Base-by-base conservation (phyloP, 2,888 invertebrate species). In the Melanargia galathea region DNA sequence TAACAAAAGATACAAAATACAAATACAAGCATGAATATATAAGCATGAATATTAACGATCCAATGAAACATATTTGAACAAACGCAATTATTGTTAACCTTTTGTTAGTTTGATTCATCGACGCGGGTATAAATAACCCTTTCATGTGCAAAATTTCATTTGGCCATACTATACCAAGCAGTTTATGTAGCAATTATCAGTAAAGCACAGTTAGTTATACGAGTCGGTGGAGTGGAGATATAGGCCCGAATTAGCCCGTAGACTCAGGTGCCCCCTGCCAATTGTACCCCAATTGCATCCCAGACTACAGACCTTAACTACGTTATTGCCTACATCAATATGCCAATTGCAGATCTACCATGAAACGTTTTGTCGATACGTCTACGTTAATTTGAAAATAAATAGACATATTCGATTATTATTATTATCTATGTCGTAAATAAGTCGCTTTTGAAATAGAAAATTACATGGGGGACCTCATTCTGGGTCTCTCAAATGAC, bases 241-340 rank as follows among this genome's bases (percentile, higher is more conserved):
- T 48, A 48, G 58, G 48, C 24, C 35, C 35, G 58, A 46, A 58
- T 48, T 58, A 58, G 58, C 48, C 16, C 58, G 20, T 48, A 58
- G 58, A 58, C 58, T 22, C 58, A 58, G 58, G 58, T 58, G 58
- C 58, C 58, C 45, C 48, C 18, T 22, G 57, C 46, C 58, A 58
- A 58, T 58, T 58, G 58, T 38, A 24, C 48, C 22, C 58, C 58
- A 58, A 58, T 48, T 58, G 58, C 58, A 46, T 58, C 48, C 48
- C 35, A 48, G 58, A 58, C 58, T 58, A 58, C 38, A 11, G 58
- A 58, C 58, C 58, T 58, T 58, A 58, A 58, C 35, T 46, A 22
- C 58, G 46, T 58, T 58, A 58, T 58, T 58, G 48, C 46, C 58
- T 35, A 38, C 58, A 58, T 58, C 46, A 48, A 58, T 58, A 58